Percentiles rank a stretch among this genome's conserved stretches.
Conservation (phyloP, 2,888 invertebrate genomes). For the Pedicia rivosa region DNA sequence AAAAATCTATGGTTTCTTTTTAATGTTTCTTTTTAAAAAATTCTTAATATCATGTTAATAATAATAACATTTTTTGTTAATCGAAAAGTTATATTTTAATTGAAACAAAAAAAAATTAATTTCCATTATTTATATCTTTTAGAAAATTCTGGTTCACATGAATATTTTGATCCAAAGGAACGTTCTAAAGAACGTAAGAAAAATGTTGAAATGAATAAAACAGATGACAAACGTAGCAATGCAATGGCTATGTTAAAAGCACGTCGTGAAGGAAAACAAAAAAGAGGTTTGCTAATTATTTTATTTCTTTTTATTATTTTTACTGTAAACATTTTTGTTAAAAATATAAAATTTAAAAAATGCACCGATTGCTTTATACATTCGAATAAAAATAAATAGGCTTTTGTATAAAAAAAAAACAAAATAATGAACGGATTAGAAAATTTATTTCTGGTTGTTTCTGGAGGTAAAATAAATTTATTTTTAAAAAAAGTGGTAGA, state of each 20-base stretch:
- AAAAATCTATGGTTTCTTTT: no score
- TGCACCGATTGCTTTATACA: not conserved
- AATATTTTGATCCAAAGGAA: conserved; percentile 51
- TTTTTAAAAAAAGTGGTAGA: no score
- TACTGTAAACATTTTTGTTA: not conserved
- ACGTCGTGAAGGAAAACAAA: conserved; percentile 76
- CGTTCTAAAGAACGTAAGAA: conserved; percentile 72
- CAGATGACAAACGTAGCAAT: conserved; percentile 74
- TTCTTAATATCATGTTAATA: no score
- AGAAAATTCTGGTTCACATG: conserved; percentile 16
- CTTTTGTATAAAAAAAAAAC: not conserved
- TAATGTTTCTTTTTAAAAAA: no score
- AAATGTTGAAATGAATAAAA: conserved; percentile 74
- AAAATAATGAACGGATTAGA: no score
- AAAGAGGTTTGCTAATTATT: conserved; percentile 34
- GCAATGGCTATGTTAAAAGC: conserved; percentile 89
- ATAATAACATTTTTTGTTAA: no score
- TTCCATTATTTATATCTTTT: conserved; percentile 1
- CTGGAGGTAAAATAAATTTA: no score
- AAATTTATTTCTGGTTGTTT: no score
- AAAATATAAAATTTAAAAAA: not conserved
- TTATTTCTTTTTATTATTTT: conserved; percentile 2
- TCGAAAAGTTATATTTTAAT: not conserved
- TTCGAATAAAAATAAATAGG: no score
- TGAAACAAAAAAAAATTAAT: not conserved